These are phyloP conservation scores for Cecropterus lyciades DNA, from an alignment of 1,140 invertebrate species.

Conservation along the genomic window DNA sequence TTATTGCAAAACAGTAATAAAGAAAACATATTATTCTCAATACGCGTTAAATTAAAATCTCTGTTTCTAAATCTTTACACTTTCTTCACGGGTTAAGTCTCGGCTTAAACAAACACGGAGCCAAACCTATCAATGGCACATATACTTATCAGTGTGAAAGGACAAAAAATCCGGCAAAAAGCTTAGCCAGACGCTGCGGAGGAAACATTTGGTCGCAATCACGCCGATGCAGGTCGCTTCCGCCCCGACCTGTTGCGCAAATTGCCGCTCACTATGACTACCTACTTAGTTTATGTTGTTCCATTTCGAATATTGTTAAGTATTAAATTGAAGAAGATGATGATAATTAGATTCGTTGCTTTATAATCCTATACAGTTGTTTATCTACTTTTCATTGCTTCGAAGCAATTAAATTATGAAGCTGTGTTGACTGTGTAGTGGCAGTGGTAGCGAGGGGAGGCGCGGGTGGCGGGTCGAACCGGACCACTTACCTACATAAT, in stretches of 20 bases:
- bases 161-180: conserved; percentile 78
- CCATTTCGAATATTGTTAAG: conserved; percentile 12
- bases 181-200: conserved; percentile 64
- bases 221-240: conserved; percentile 78
- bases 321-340: conserved; percentile 12
- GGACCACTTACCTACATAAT: conserved; percentile 50
- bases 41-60: not conserved
- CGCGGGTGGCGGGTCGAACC: conserved; percentile 39
- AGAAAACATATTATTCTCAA: conserved; percentile 9
- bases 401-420: conserved; percentile 36
- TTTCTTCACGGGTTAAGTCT: conserved; percentile 68
- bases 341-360: not conserved
- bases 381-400: conserved; percentile 15
- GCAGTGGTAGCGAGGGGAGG: conserved; percentile 35
- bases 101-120: conserved; percentile 73
- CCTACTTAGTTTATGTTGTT: conserved; percentile 28
- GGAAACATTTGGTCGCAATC: conserved; percentile 83
- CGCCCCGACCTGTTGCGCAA: conserved; percentile 83
- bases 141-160: conserved; percentile 70
- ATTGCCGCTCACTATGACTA: conserved; percentile 48
- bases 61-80: conserved; percentile 35
- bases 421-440: conserved; percentile 30
- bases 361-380: conserved; percentile 1
- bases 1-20: not conserved
- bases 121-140: conserved; percentile 77